Conservation (phyloP, 2,888 invertebrate species). For the Megaustenia siamemsis region DNA sequence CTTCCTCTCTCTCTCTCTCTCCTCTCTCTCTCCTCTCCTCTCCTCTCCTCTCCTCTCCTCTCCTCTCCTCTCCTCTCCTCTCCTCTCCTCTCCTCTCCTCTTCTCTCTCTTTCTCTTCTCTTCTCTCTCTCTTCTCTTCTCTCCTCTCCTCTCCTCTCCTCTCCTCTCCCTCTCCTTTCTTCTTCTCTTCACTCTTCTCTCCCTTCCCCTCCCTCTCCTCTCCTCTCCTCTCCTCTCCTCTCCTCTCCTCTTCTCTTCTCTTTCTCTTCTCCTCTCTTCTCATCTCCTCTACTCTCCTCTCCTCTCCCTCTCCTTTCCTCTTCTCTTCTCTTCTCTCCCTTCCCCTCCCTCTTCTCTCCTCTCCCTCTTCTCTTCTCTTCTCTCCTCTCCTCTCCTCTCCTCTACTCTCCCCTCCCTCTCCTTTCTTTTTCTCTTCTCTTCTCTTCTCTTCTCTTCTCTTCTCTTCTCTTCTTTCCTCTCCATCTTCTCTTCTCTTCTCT, state of each 20-base stretch:
- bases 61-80: too few relatives aligned
- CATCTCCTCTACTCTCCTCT: too few relatives aligned
- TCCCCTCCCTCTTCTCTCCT: background rate
- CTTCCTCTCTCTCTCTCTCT: background rate
- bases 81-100: too few relatives aligned
- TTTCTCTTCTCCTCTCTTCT: background rate
- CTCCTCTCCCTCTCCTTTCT: background rate
- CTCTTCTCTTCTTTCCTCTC: too few relatives aligned
- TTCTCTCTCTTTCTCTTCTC: too few relatives aligned
- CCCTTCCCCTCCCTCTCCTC: background rate
- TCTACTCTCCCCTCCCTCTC: background rate
- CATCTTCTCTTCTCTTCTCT: too few relatives aligned
- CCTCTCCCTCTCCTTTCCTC: background rate
- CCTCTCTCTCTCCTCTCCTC: background rate
- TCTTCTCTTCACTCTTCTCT: too few relatives aligned
- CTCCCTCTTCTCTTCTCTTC: background rate
- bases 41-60: background rate
- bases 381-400: background rate
- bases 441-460: background rate
- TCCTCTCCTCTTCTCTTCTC: background rate
- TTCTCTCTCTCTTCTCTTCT: too few relatives aligned
- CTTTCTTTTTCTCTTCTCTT: background rate
- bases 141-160: too few relatives aligned
- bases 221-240: background rate
- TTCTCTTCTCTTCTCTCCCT: background rate